Conservation (phyloP, 2,888 invertebrate genomes). For the Limnephilus marmoratus region DNA sequence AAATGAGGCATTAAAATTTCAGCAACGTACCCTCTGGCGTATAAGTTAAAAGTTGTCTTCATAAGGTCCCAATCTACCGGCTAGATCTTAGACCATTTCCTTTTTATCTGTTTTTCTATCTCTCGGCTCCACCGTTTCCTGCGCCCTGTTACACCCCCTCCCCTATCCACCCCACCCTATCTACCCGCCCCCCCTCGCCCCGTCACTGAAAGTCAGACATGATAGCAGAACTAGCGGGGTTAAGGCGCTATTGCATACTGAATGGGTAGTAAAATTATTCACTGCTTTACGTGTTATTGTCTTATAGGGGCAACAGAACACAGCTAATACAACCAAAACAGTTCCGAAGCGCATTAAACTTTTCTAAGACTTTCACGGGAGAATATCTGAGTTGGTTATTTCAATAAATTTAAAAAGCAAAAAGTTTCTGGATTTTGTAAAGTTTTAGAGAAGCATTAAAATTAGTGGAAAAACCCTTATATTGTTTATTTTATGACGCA, state of each 20-base stretch:
- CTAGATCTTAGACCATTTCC: constrained; percentile 64
- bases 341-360: constrained; percentile 32
- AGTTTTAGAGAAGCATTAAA: background rate
- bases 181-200: background rate
- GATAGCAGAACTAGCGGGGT: constrained; percentile 43
- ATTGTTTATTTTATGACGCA: background rate
- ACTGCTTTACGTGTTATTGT: constrained; percentile 47
- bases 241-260: constrained; percentile 56
- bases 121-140: constrained; percentile 53
- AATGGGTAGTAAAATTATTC: constrained; percentile 48
- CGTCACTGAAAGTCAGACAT: constrained; percentile 41
- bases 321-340: constrained; percentile 31
- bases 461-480: background rate
- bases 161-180: background rate
- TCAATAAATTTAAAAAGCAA: background rate
- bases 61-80: constrained; percentile 60
- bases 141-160: constrained; percentile 36
- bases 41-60: constrained; percentile 64
- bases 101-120: constrained; percentile 65
- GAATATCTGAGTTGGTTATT: background rate
- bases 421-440: constrained; percentile 35
- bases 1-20: constrained; percentile 66
- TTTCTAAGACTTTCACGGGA: constrained; percentile 13
- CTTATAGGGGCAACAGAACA: constrained; percentile 34
- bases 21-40: constrained; percentile 58